Percentiles rank a stretch among this genome's conserved stretches.
Conservation (phyloP, 2,113 vertebrate genomes). For the Smithornis capensis region DNA sequence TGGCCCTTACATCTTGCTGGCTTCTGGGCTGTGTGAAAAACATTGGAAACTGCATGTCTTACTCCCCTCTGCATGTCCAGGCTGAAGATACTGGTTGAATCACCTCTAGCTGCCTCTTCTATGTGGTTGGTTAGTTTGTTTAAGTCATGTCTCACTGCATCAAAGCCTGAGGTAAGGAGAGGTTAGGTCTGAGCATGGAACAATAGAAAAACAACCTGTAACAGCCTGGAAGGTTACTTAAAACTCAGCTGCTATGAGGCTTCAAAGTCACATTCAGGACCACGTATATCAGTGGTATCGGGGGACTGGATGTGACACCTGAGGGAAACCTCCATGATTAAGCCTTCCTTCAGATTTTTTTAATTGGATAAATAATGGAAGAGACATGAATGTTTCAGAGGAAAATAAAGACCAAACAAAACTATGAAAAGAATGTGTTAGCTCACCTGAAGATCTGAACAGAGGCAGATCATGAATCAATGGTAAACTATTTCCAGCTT, state of each 20-base stretch:
- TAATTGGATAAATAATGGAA: background rate
- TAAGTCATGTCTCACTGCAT: background rate
- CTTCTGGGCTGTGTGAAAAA: background rate
- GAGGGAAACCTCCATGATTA: background rate
- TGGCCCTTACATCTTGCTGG: rapidly evolving
- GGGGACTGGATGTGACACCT: background rate
- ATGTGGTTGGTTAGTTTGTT: background rate
- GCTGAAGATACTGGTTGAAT: background rate
- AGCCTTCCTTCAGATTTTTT: background rate
- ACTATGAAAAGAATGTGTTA: background rate
- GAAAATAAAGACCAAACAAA: background rate
- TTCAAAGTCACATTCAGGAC: background rate
- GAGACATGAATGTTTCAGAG: background rate
- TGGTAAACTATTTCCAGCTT: background rate
- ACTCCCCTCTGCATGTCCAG: background rate
- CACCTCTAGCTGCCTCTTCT: background rate
- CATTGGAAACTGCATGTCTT: rapidly evolving
- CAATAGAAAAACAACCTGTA: background rate
- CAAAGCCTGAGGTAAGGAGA: background rate
- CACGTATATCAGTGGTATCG: background rate
- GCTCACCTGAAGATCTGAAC: background rate
- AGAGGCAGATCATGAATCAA: background rate
- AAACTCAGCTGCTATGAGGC: background rate
- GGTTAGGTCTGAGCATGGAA: background rate
- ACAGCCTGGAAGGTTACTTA: background rate